Conservation (phyloP, 2,113 vertebrate species). For the Thymallus thymallus region DNA sequence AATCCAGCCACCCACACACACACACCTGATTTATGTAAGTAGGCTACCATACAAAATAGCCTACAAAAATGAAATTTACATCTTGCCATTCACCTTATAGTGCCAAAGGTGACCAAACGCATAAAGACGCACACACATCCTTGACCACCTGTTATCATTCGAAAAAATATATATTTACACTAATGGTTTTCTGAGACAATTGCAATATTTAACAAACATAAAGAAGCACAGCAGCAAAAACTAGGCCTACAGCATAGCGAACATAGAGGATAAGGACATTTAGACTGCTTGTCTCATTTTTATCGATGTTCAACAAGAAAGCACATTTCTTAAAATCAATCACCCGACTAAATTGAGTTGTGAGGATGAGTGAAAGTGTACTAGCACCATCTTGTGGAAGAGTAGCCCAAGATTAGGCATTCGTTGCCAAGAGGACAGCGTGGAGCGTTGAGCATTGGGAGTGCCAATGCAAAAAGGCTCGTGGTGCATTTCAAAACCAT, state of each 20-base stretch:
- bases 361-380: neutral
- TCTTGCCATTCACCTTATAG: neutral
- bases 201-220: neutral
- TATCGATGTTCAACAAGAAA: neutral
- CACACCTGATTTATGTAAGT: neutral
- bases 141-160: too few species aligned
- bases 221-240: too few species aligned
- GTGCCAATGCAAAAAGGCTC: too few species aligned
- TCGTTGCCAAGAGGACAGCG: neutral
- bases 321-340: neutral
- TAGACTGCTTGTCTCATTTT: neutral
- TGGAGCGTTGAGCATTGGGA: too few species aligned
- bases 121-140: neutral
- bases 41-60: neutral
- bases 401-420: neutral
- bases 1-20: conserved; percentile 6
- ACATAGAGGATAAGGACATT: neutral
- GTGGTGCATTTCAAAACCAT: too few species aligned
- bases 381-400: conserved; percentile 7
- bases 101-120: neutral
- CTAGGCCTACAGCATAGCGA: neutral
- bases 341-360: neutral
- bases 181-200: neutral
- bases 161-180: too few species aligned
- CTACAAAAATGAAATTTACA: neutral